Evolutionary conservation across 2,888 invertebrate species (phyloP), one percentile per base, ranked within the genome.

Genomic region (Amphipoea lucens): DNA sequence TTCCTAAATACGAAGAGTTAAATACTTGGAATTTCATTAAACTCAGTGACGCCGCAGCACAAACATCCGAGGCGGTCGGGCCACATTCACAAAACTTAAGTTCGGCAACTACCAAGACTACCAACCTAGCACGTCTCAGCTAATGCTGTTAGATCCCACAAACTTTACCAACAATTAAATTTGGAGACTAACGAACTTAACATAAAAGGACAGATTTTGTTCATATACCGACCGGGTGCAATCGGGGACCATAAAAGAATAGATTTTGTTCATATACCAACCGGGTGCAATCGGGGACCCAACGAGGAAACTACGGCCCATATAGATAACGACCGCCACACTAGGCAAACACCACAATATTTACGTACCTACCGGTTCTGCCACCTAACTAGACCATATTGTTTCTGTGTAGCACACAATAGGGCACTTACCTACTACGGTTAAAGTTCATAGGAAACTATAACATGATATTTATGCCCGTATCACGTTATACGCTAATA

Each of bases 231-330:
- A 90, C 45, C 92, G 92, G 93, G 91, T 92, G 92, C 93, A 45
- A 45, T 45, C 91, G 90, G 92, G 77, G 92, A 91, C 92, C 92
- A 29, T 40, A 40, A 40, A 40, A 40, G 40, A 2, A 4, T 40
- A 40, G 40, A 40, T 40, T 40, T 40, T 40, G 40, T 40, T 40
- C 40, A 40, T 40, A 40, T 40, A 29, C 29, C 29, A 29, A 40
- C 40, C 40, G 40, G 40, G 40, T 40, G 40, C 40, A 91, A 92
- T 90, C 91, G 90, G 92, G 77, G 92, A 91, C 91, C 92, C 91
- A 91, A 92, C 91, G 89, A 96, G 96, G 96, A 96, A 96, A 95
- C 95, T 90, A 94, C 95, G 95, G 91, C 94, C 95, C 91, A 95
- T 91, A 94, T 96, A 95, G 96, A 96, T 96, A 96, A 96, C 92